Conservation (phyloP, 2,797 vertebrate genomes). For the Bradypodion ventrale region DNA sequence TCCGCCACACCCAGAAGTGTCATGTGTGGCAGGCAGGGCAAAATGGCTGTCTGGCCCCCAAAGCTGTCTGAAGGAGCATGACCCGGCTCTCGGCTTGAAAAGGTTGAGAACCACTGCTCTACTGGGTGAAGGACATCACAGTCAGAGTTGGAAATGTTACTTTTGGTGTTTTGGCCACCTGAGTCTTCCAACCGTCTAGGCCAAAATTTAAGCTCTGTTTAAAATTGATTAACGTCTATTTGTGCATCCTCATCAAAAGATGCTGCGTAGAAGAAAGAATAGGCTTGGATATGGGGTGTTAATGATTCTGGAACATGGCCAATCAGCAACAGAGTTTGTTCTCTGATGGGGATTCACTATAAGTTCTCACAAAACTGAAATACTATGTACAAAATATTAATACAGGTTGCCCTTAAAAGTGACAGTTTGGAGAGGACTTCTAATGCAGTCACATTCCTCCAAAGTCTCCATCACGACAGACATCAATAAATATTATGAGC, state of each 20-base stretch:
- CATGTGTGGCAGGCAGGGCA: too few relatives aligned
- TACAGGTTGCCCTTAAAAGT: slow-evolving; percentile 59
- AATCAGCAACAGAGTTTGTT: neutral
- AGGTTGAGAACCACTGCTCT: too few relatives aligned
- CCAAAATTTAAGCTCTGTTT: too few relatives aligned
- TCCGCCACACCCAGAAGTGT: too few relatives aligned
- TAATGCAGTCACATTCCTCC: slow-evolving; percentile 70
- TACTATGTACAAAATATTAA: slow-evolving; percentile 63
- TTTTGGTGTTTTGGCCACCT: too few relatives aligned
- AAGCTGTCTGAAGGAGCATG: too few relatives aligned
- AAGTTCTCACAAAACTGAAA: slow-evolving; percentile 53
- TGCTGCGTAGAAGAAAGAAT: neutral
- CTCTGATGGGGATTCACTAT: neutral
- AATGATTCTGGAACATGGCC: neutral
- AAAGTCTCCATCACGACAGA: slow-evolving; percentile 68
- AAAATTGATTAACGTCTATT: neutral
- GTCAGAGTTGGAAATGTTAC: too few relatives aligned
- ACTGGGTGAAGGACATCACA: too few relatives aligned
- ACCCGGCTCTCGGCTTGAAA: too few relatives aligned
- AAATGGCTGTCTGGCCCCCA: too few relatives aligned
- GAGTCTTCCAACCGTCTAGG: too few relatives aligned
- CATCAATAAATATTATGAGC: slow-evolving; percentile 69
- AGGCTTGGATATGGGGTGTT: neutral
- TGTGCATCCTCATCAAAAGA: neutral
- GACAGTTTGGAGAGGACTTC: slow-evolving; percentile 68